These are phyloP conservation scores for Aleiodes alternator DNA, from an alignment of 2,888 invertebrate genomes.

Conservation along the genomic window DNA sequence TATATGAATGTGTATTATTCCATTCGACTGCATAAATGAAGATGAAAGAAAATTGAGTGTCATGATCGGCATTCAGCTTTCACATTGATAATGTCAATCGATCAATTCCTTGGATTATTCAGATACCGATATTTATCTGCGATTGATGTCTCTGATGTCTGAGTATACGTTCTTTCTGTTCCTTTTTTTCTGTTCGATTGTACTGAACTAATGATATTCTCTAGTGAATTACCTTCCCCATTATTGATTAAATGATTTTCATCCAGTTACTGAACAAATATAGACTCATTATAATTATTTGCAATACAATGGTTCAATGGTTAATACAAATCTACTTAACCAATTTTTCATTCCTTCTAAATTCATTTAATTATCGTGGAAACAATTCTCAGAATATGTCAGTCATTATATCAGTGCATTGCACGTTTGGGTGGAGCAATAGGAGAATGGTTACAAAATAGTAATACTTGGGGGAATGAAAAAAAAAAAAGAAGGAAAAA, in stretches of 20 bases:
- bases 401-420: slow-evolving; percentile 19
- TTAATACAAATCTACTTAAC: no score
- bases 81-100: slow-evolving; percentile 21
- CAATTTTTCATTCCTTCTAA: no score
- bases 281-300: no score
- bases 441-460: slow-evolving; percentile 25
- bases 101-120: slow-evolving; percentile 25
- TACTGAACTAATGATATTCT: no score
- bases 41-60: slow-evolving; percentile 26
- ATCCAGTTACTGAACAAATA: no score
- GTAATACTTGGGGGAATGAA: background rate
- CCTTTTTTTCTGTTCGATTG: no score
- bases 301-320: no score
- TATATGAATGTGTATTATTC: slow-evolving; percentile 2
- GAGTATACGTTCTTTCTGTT: background rate
- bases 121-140: background rate
- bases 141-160: background rate
- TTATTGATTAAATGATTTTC: no score
- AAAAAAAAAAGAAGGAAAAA: slow-evolving; percentile 17
- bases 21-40: background rate
- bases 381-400: background rate
- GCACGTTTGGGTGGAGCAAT: slow-evolving; percentile 28
- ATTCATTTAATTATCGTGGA: no score
- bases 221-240: no score
- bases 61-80: slow-evolving; percentile 37